These are phyloP conservation scores for Grantiella picta DNA, from an alignment of 2,113 vertebrate genomes.

Conservation along the genomic window DNA sequence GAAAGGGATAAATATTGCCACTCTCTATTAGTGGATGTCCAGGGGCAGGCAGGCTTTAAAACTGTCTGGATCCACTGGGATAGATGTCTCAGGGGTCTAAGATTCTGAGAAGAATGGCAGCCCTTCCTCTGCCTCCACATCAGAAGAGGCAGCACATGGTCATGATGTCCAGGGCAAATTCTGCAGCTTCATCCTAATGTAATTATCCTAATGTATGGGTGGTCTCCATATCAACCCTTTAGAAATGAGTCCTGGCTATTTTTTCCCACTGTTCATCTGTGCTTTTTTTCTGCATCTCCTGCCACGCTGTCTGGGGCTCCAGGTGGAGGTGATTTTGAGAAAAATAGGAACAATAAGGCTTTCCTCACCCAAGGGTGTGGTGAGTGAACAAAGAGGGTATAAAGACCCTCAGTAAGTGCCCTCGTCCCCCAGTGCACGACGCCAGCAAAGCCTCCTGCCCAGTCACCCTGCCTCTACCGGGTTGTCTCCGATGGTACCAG, in stretches of 20 bases:
- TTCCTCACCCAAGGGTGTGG: neutral
- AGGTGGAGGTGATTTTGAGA: neutral
- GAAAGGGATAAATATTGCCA: neutral
- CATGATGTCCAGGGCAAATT: neutral
- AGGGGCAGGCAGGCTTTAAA: neutral
- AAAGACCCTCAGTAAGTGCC: neutral
- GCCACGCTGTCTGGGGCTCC: neutral
- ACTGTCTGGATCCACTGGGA: neutral
- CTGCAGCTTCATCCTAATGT: neutral
- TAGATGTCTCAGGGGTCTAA: neutral
- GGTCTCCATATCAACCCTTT: neutral
- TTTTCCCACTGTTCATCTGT: neutral
- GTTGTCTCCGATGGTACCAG: accelerated
- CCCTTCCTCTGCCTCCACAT: neutral
- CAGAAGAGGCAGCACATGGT: accelerated
- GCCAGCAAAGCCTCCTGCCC: neutral
- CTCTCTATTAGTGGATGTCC: neutral
- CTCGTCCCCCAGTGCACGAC: neutral
- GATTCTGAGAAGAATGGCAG: neutral
- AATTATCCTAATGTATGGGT: neutral
- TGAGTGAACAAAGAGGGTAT: neutral
- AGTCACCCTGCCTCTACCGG: neutral
- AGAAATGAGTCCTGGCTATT: neutral
- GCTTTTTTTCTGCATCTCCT: neutral
- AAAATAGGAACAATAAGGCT: neutral